Base-by-base conservation (phyloP, 2,113 vertebrate genomes). In the Rhagologus leucostigma region DNA sequence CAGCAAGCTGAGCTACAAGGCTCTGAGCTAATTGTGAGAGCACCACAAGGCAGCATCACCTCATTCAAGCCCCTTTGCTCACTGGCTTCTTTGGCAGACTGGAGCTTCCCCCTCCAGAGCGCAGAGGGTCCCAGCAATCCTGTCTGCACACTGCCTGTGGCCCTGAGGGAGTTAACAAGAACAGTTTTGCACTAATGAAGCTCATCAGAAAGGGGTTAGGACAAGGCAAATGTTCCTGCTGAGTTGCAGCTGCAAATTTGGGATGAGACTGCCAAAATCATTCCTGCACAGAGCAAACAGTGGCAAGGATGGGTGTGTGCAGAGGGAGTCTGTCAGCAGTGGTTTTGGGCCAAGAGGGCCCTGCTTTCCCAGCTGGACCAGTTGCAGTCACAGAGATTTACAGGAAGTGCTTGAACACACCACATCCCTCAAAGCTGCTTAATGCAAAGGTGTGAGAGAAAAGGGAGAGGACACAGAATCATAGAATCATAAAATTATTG, bases 181-280 rank as follows among this genome's bases (percentile, higher is more conserved):
- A 26, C 6, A n/a, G 56, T 8, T 70, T 32, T 49, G 41, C 52
- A 42, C 19, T 57, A 53, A 46, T 26, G 81, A 69, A 57, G 50
- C 55, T 82, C 74, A 76, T 79, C 84, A 79, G 49, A 27, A 81
- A 65, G 65, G 65, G 44, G 77, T 79, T 76, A 71, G 76, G 57
- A 50, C 26, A 78, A 47, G 65, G 32, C 33, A 93, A 71, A 64
- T 6, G 88, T 7, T 94, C 68, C 68, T 56, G 56, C 56, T 59
- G 37, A 90, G 68, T 90, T 68, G 42, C 71, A 90, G 83, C 83
- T 89, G 90, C 23, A 92, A 56, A 87, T 50, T 68, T 37, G 64
- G 42, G 39, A 79, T 71, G 73, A 95, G 65, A 10, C 26, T 56
- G 42, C 24, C 50, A 17, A 70, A 96, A 30, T n/a, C 29, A 10